Evolutionary conservation across 2,113 vertebrate genomes (phyloP).

Genomic region (Heteronetta atricapilla): DNA sequence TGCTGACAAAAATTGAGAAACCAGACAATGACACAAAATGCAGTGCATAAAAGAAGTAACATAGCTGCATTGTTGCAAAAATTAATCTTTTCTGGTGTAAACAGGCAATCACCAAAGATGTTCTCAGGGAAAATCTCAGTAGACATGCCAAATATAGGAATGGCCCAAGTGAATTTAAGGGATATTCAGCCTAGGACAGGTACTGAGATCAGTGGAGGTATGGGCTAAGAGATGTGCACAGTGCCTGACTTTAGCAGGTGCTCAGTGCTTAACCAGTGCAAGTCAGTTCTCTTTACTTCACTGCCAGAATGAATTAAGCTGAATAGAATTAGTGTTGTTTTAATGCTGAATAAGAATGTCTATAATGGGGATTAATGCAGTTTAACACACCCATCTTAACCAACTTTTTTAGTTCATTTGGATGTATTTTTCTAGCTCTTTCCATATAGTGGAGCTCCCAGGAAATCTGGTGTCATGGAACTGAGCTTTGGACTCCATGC

Average conservation of each 20-base stretch:
- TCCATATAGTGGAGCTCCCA: background rate
- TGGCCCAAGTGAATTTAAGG: background rate
- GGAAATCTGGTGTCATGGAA: background rate
- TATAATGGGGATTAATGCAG: background rate
- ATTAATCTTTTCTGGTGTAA: background rate
- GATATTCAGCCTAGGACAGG: background rate
- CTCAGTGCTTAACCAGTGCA: background rate
- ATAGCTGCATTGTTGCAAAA: background rate
- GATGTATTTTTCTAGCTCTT: background rate
- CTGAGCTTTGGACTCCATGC: background rate
- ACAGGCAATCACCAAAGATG: background rate
- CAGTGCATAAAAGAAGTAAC: background rate
- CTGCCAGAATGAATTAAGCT: background rate
- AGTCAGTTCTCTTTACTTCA: background rate
- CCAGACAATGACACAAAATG: background rate
- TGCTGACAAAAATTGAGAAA: background rate
- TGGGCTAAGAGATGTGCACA: background rate
- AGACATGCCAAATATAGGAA: background rate
- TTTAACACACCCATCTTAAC: conserved; percentile 28
- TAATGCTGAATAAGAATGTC: conserved; percentile 6
- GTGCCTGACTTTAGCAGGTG: background rate
- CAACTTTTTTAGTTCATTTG: background rate
- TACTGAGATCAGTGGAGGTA: background rate
- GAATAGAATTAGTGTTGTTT: background rate
- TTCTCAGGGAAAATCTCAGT: background rate